Evolutionary conservation across 2,888 invertebrate genomes (phyloP).

Genomic region (Dynastes hyllus): DNA sequence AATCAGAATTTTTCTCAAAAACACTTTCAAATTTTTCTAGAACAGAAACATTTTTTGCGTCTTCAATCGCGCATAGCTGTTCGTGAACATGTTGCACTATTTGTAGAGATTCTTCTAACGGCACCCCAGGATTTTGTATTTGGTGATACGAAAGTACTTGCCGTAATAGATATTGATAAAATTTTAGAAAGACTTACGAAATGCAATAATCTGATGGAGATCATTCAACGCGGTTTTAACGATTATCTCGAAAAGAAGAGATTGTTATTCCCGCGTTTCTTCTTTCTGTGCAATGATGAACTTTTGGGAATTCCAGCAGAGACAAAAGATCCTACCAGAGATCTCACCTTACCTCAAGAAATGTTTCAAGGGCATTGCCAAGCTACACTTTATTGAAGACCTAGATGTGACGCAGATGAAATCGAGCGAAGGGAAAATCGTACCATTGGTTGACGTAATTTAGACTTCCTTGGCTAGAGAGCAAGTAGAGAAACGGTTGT

Average conservation of each 20-base stretch:
- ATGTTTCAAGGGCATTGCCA: slow-evolving; percentile 96
- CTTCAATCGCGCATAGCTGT: too few species aligned
- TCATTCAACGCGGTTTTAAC: slow-evolving; percentile 94
- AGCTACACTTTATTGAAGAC: slow-evolving; percentile 88
- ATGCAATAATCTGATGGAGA: slow-evolving; percentile 88
- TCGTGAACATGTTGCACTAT: too few species aligned
- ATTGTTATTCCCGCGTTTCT: slow-evolving; percentile 94
- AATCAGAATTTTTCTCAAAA: too few species aligned
- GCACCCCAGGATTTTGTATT: slow-evolving; percentile 65
- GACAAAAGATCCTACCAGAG: slow-evolving; percentile 96
- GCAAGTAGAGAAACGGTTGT: slow-evolving; percentile 96
- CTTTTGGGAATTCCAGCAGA: slow-evolving; percentile 95
- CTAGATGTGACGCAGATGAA: slow-evolving; percentile 91
- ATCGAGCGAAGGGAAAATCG: slow-evolving; percentile 90
- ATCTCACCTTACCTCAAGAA: slow-evolving; percentile 96
- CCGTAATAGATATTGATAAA: slow-evolving; percentile 91
- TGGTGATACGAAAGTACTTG: slow-evolving; percentile 85
- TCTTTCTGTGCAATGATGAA: slow-evolving; percentile 97
- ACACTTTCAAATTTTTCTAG: too few species aligned
- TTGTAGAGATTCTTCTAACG: too few species aligned
- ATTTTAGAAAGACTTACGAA: slow-evolving; percentile 94
- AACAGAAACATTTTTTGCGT: too few species aligned
- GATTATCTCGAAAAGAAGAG: slow-evolving; percentile 97
- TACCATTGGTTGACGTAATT: slow-evolving; percentile 83
- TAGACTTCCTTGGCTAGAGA: slow-evolving; percentile 91